These are phyloP conservation scores for Telenomus remus DNA, from an alignment of 1,140 invertebrate genomes.

Conservation along the genomic window DNA sequence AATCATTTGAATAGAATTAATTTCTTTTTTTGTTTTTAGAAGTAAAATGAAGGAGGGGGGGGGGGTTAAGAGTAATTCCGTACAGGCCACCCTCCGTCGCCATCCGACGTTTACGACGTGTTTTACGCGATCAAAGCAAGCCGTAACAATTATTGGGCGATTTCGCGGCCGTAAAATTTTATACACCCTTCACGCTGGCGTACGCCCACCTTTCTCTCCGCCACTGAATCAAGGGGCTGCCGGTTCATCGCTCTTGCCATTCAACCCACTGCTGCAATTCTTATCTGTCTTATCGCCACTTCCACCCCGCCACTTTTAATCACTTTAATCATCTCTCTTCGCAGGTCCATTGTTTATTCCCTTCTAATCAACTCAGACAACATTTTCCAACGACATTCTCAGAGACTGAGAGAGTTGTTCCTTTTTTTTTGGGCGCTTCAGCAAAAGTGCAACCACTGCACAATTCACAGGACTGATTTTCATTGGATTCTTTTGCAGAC, in stretches of 20 bases:
- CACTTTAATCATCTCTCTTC: constrained; percentile 20
- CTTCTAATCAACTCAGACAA: too few species aligned
- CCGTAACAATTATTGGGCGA: constrained; percentile 75
- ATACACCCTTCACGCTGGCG: constrained; percentile 62
- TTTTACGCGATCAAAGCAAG: constrained; percentile 75
- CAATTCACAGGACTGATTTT: too few species aligned
- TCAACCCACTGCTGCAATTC: constrained; percentile 17
- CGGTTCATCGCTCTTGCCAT: constrained; percentile 43
- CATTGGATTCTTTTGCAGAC: too few species aligned
- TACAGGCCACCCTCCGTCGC: constrained; percentile 61
- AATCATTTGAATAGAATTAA: too few species aligned
- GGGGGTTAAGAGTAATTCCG: constrained; percentile 66
- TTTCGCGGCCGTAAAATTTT: constrained; percentile 75
- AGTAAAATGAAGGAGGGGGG: constrained; percentile 56
- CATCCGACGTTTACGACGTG: constrained; percentile 75
- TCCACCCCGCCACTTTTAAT: constrained; percentile 44
- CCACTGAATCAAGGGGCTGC: constrained; percentile 59
- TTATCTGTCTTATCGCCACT: constrained; percentile 48
- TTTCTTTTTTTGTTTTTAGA: too few species aligned
- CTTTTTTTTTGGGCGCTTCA: too few species aligned
- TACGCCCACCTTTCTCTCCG: constrained; percentile 48
- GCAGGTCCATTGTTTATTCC: neutral
- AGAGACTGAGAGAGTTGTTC: too few species aligned
- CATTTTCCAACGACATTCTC: too few species aligned
- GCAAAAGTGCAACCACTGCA: too few species aligned